Evolutionary conservation across 2,888 invertebrate species (phyloP).

Genomic region (Brenthis ino): DNA sequence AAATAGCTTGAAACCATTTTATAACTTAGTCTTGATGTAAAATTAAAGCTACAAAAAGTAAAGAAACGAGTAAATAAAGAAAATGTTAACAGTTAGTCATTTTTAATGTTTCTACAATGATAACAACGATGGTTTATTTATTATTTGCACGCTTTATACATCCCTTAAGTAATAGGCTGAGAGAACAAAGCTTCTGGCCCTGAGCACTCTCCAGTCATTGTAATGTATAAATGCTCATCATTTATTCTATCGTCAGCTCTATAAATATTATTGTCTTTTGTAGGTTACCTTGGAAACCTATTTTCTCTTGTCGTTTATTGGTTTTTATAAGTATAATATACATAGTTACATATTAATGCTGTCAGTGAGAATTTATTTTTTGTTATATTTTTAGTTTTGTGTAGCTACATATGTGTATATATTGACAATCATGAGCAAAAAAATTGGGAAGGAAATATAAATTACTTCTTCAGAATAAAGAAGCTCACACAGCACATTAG

Average conservation of each 20-base stretch:
- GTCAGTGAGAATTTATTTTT: no score
- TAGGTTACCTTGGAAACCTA: not conserved
- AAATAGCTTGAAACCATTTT: no score
- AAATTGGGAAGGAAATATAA: no score
- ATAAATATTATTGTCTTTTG: constrained; percentile 15
- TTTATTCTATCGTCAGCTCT: constrained; percentile 1
- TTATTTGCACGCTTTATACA: constrained; percentile 3
- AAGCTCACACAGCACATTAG: no score
- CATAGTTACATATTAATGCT: not conserved
- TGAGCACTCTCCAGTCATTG: constrained; percentile 1
- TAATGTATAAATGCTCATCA: constrained; percentile 10
- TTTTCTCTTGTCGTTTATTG: constrained; percentile 7
- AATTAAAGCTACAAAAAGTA: no score
- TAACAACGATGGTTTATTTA: not conserved
- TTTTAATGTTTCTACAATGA: not conserved
- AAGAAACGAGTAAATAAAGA: not conserved
- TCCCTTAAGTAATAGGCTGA: constrained; percentile 15
- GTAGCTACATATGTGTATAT: no score
- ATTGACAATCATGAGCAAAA: no score
- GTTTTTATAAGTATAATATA: not conserved
- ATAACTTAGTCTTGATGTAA: no score
- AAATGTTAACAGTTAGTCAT: not conserved
- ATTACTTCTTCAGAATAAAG: no score
- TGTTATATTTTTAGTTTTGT: no score
- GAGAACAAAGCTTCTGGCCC: not conserved